Evolutionary conservation across 2,888 invertebrate species (phyloP).

Genomic region (Napeogenes inachia): DNA sequence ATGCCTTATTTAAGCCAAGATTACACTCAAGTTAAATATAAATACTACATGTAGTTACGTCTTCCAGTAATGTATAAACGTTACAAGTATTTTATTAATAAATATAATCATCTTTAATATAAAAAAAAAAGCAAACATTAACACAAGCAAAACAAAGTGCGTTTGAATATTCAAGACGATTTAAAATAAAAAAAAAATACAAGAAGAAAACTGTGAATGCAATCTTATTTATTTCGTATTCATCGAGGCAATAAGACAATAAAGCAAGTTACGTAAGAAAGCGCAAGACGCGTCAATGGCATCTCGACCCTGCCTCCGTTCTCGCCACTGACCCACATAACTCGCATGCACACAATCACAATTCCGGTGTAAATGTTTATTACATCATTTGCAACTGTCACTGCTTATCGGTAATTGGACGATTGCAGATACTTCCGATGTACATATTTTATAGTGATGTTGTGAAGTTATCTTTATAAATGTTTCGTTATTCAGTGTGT

Average conservation of each 20-base stretch:
- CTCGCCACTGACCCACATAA: conserved; percentile 74
- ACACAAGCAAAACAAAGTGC: too few relatives aligned
- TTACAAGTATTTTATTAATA: too few relatives aligned
- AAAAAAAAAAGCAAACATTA: too few relatives aligned
- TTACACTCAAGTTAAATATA: too few relatives aligned
- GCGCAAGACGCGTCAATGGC: conserved; percentile 66
- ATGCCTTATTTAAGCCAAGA: too few relatives aligned
- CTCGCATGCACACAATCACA: conserved; percentile 59
- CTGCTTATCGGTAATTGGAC: conserved; percentile 5
- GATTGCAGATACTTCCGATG: neutral
- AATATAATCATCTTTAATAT: too few relatives aligned
- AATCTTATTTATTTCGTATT: conserved; percentile 21
- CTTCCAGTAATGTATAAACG: too few relatives aligned
- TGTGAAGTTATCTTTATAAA: too few relatives aligned
- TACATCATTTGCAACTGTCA: conserved; percentile 51
- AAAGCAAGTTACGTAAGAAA: conserved; percentile 58
- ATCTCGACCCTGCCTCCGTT: conserved; percentile 73
- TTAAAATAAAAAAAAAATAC: too few relatives aligned
- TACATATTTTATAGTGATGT: neutral
- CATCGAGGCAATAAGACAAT: conserved; percentile 55
- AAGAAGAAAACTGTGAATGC: neutral
- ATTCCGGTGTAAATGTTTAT: conserved; percentile 51
- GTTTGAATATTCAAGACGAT: too few relatives aligned
- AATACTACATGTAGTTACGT: too few relatives aligned
- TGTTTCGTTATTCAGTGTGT: too few relatives aligned